Percentiles rank a stretch among this genome's conserved stretches.
These are phyloP conservation scores for Halictus ligatus DNA, from an alignment of 2,888 invertebrate species.

Conservation along the genomic window DNA sequence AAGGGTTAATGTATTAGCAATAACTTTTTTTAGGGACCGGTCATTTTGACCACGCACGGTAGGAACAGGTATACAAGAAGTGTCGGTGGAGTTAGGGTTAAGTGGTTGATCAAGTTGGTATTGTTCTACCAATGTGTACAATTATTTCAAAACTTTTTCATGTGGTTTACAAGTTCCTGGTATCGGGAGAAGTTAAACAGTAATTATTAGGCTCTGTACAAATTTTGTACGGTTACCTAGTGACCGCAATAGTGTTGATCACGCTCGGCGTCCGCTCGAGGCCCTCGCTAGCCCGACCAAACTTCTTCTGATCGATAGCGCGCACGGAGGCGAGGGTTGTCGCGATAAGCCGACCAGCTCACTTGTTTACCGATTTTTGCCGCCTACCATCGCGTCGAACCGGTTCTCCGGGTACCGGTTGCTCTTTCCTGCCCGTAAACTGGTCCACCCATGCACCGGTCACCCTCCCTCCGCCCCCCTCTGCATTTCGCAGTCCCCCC, in stretches of 20 bases:
- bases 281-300: not conserved
- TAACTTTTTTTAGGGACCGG: no score
- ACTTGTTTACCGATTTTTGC: slow-evolving; percentile 71
- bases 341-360: slow-evolving; percentile 57
- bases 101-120: no score
- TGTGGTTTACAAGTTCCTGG: not conserved
- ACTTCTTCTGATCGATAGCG: slow-evolving; percentile 35
- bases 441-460: slow-evolving; percentile 58
- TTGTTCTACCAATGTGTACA: not conserved
- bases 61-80: no score
- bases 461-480: slow-evolving; percentile 32
- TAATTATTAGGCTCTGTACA: not conserved
- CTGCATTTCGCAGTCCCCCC: slow-evolving; percentile 24
- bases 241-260: no score
- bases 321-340: slow-evolving; percentile 31
- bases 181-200: not conserved
- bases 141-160: not conserved
- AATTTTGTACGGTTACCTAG: not conserved
- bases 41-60: no score
- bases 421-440: slow-evolving; percentile 57
- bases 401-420: slow-evolving; percentile 68
- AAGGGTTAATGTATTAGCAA: no score
- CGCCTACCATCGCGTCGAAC: slow-evolving; percentile 63
- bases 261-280: not conserved
- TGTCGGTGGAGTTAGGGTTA: no score